Evolutionary conservation across 2,888 invertebrate genomes (phyloP).

Genomic region (Microctonus brassicae): DNA sequence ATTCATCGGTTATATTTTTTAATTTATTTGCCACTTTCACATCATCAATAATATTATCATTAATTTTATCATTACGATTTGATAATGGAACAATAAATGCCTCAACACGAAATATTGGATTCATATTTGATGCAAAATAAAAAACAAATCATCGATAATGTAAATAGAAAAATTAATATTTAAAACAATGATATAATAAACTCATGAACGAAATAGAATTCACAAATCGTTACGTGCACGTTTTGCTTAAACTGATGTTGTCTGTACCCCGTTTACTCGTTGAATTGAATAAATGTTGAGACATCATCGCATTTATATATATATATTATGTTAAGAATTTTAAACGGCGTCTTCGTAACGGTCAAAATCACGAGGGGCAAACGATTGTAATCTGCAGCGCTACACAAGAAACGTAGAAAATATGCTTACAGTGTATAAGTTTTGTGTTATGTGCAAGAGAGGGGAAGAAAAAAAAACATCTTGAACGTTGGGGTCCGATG

Average conservation of each 20-base stretch:
- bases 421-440: not conserved
- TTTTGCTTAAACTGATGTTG: not conserved
- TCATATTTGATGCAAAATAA: conserved; percentile 25
- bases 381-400: conserved; percentile 4
- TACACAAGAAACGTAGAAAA: not conserved
- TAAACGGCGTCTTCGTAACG: conserved; percentile 34
- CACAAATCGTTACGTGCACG: not conserved
- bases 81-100: conserved; percentile 57
- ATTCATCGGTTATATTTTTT: not conserved
- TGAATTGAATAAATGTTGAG: conserved; percentile 4
- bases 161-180: not conserved
- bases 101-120: conserved; percentile 55
- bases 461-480: conserved; percentile 34
- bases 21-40: conserved; percentile 49
- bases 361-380: conserved; percentile 29
- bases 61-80: conserved; percentile 35
- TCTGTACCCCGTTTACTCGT: not conserved
- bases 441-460: not conserved
- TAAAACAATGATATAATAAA: too few species aligned
- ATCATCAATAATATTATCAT: conserved; percentile 49
- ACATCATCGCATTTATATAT: conserved; percentile 18
- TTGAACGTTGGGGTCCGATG: conserved; percentile 22
- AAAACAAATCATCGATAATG: not conserved
- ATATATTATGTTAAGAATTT: conserved; percentile 36
- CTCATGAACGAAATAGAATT: not conserved